A percentile compares a stretch with the other conserved stretches of the same genome.
These are phyloP conservation scores for Tolypeutes matacus DNA, from an alignment of 2,797 vertebrate genomes.

Conservation along the genomic window DNA sequence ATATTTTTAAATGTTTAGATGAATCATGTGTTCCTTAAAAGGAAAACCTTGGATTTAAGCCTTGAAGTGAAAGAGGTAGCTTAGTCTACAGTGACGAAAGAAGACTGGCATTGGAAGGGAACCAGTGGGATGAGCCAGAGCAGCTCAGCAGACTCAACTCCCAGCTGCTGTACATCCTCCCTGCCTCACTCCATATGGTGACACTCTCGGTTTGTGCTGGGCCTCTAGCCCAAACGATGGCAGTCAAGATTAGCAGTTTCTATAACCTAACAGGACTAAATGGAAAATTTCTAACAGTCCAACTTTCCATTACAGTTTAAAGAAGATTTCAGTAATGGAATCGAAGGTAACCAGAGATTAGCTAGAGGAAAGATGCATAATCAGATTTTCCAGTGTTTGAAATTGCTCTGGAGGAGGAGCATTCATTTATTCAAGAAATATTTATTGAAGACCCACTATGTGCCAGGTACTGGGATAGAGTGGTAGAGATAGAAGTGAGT, in stretches of 20 bases:
- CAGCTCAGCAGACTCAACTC: background rate
- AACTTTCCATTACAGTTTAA: background rate
- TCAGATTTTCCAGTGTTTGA: constrained; percentile 4
- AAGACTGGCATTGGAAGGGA: background rate
- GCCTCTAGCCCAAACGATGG: background rate
- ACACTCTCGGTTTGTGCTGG: background rate
- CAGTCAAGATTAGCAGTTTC: background rate
- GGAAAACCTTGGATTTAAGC: background rate
- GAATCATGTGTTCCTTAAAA: background rate
- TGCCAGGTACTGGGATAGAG: background rate
- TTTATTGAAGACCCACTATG: background rate
- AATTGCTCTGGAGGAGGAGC: background rate
- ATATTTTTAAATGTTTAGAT: background rate
- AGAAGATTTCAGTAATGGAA: background rate
- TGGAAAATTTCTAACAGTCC: background rate
- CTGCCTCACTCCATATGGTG: background rate
- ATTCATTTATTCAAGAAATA: background rate
- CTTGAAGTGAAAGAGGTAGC: background rate
- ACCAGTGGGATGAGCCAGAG: background rate
- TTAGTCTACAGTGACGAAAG: background rate
- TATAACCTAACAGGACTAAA: background rate
- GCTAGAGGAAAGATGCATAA: background rate
- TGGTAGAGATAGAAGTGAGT: background rate
- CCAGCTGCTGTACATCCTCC: background rate
- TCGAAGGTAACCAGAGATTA: background rate